Evolutionary conservation across 2,113 vertebrate genomes (phyloP), one percentile per base, ranked within the genome.

Genomic region (Seriola dumerili): DNA sequence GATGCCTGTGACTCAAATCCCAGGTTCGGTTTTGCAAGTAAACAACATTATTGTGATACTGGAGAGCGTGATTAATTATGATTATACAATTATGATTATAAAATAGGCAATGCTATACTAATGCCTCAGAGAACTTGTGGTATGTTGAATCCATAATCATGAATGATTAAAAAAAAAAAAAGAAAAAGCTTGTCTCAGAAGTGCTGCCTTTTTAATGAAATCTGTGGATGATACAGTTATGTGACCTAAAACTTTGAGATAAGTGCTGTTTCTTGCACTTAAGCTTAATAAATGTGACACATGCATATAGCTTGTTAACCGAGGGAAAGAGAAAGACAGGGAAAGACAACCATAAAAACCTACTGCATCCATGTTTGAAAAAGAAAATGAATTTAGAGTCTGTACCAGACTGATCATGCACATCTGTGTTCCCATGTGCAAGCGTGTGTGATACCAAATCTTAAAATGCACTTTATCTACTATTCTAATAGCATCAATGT

Each of bases 11-110:
- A 94, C 80, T 91, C 82, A 72, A 85, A 91, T 92, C 90, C 84
- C 75, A 79, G 88, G 78, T 85, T 91, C 44, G 62, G 72, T 75
- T 89, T 57, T 90, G 81, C 87, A 85, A 90, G 89, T 87, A 91
- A 94, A 94, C 87, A 88, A 81, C 88, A 88, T 86, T 88, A 91
- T 73, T 85, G 80, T 82, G 85, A 91, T 86, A 92, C 90, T 84
- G 81, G 85, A 86, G 84, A 86, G 88, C 40, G 72, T 86, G 88
- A 94, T 94, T 94, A 91, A 92, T 95, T 93, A 90, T 88, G 74
- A 93, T 88, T 76, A 88, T 44, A 72, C 76, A 87, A 83, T 76
- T 81, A 84, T 80, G 88, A 78, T 80, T 78, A 84, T 84, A 66
- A 87, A 86, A 80, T 54, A 82, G 76, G 58, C 64, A 61, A 86